These are phyloP conservation scores for Chloroclystis v-ata DNA, from an alignment of 2,888 invertebrate species.

Conservation along the genomic window DNA sequence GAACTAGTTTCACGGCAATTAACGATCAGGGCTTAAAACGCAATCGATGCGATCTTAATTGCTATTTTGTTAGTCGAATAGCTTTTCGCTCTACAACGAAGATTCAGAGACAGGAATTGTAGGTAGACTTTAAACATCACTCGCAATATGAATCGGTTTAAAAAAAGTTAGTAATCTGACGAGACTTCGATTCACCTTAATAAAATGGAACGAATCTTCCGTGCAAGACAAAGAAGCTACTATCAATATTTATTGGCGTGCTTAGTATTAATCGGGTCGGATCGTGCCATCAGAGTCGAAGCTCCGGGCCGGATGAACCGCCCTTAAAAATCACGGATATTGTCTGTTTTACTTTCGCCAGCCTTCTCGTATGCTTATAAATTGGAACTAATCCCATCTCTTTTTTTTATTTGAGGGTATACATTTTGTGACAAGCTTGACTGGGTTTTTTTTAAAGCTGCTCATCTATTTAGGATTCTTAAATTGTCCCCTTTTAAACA, in stretches of 20 bases:
- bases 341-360: neutral
- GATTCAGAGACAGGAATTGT: too few relatives aligned
- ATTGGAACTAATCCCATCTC: conserved; percentile 1
- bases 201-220: conserved; percentile 68
- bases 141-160: too few relatives aligned
- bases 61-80: neutral
- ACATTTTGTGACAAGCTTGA: too few relatives aligned
- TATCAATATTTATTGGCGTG: conserved; percentile 76
- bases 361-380: conserved; percentile 2
- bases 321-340: conserved; percentile 3
- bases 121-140: neutral
- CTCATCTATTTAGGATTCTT: too few relatives aligned
- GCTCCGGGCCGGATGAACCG: conserved; percentile 3
- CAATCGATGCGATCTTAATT: conserved; percentile 3
- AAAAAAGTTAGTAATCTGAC: neutral
- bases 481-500: too few relatives aligned
- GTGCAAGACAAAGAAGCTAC: conserved; percentile 72
- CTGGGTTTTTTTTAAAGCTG: too few relatives aligned
- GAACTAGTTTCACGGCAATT: neutral
- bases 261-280: conserved; percentile 75
- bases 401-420: neutral
- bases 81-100: neutral
- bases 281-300: conserved; percentile 44
- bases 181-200: conserved; percentile 28
- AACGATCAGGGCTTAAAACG: neutral